Conservation (phyloP, 2,113 vertebrate species). For the Microcebus ravelobensis region DNA sequence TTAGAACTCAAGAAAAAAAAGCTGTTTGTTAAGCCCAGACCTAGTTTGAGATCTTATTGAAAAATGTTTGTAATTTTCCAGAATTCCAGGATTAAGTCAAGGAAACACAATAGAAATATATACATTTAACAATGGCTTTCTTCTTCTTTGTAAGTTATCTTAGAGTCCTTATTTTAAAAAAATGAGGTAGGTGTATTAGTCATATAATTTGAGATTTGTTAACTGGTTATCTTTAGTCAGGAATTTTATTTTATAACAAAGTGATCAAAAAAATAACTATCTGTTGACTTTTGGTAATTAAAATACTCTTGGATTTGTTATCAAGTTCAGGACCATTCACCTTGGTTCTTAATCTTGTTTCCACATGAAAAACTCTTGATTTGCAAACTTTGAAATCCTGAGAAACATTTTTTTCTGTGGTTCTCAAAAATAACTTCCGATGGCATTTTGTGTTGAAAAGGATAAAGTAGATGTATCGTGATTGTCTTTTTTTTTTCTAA, state of each 20-base stretch:
- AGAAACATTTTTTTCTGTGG: slow-evolving; percentile 52
- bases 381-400: slow-evolving; percentile 39
- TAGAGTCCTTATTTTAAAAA: background rate
- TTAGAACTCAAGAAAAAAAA: background rate
- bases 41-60: slow-evolving; percentile 24
- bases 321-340: background rate
- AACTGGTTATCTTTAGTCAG: background rate
- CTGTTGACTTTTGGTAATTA: background rate
- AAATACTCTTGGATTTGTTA: slow-evolving; percentile 28
- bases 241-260: slow-evolving; percentile 49
- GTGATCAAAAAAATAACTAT: background rate
- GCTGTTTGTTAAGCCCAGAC: background rate
- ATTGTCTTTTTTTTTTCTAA: slow-evolving; percentile 8
- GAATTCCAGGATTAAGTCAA: background rate
- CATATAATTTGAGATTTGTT: background rate
- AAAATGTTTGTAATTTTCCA: slow-evolving; percentile 35
- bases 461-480: background rate
- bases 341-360: background rate
- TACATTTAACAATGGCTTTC: background rate
- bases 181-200: background rate
- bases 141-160: background rate
- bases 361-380: background rate
- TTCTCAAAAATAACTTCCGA: slow-evolving; percentile 62
- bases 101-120: background rate
- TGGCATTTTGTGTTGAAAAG: slow-evolving; percentile 7